phyloP scores from a whole-genome alignment of 2,797 vertebrate genomes.

The Xiphorhynchus erythropygius region DNA sequence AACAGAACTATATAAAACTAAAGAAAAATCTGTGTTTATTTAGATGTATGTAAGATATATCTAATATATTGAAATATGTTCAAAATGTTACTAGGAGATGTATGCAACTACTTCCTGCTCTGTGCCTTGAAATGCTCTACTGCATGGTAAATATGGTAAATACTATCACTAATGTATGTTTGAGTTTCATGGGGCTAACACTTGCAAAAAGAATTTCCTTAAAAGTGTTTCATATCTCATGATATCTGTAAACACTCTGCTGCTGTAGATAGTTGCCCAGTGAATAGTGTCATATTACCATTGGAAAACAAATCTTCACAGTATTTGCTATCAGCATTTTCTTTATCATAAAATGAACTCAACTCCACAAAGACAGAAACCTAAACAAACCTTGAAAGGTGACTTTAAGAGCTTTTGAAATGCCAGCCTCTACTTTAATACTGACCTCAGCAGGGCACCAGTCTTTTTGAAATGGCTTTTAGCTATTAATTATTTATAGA shows the following conservation, averaged over 20 bases:
- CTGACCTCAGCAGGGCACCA: constrained; percentile 30
- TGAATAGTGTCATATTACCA: constrained; percentile 34
- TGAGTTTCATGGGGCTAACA: constrained; percentile 49
- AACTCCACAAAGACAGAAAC: constrained; percentile 34
- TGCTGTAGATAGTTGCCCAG: constrained; percentile 7
- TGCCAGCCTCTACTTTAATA: constrained; percentile 6
- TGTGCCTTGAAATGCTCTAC: neutral
- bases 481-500: constrained; percentile 61
- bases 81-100: neutral
- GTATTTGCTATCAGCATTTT: constrained; percentile 41
- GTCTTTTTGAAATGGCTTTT: constrained; percentile 44
- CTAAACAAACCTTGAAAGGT: constrained; percentile 53
- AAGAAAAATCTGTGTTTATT: neutral
- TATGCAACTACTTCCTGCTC: neutral
- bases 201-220: constrained; percentile 49
- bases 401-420: constrained; percentile 51
- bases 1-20: neutral
- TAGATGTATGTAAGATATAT: neutral
- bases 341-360: constrained; percentile 42
- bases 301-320: constrained; percentile 31
- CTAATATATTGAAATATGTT: neutral
- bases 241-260: constrained; percentile 57
- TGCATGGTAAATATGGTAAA: neutral
- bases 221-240: constrained; percentile 65
- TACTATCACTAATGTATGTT: neutral